Conservation (phyloP, 1,140 invertebrate genomes). For the Drosophila bocqueti region DNA sequence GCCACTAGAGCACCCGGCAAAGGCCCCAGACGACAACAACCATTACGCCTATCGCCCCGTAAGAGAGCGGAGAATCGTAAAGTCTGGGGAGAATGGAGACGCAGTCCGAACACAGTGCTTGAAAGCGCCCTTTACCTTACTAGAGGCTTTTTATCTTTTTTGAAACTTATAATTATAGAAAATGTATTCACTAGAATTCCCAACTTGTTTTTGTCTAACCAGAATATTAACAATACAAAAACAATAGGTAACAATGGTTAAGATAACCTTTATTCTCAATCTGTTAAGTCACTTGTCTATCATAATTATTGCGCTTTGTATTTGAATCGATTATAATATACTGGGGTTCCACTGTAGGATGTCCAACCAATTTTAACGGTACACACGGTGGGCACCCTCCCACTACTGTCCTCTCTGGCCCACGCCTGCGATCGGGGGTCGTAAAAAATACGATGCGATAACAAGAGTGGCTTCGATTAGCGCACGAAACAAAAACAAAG, state of each 20-base stretch:
- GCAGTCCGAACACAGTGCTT: slow-evolving; percentile 4
- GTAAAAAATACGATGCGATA: slow-evolving; percentile 59
- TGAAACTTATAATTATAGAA: not conserved
- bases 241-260: not conserved
- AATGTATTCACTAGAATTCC: not conserved
- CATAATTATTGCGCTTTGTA: not conserved
- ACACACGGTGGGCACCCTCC: slow-evolving; percentile 8
- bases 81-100: not conserved
- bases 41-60: slow-evolving; percentile 1
- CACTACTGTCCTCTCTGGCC: slow-evolving; percentile 12
- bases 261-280: not conserved
- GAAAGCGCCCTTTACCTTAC: not conserved
- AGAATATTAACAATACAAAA: too few species aligned
- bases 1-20: slow-evolving; percentile 65
- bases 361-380: slow-evolving; percentile 7
- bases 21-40: slow-evolving; percentile 33
- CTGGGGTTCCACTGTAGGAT: not conserved
- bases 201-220: not conserved
- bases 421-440: slow-evolving; percentile 49
- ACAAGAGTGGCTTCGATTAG: slow-evolving; percentile 71
- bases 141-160: not conserved
- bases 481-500: slow-evolving; percentile 49
- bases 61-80: slow-evolving; percentile 15
- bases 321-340: not conserved
- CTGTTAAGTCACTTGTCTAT: not conserved